Conservation (phyloP, 2,888 invertebrate genomes). For the Sinhomidia bicolor region DNA sequence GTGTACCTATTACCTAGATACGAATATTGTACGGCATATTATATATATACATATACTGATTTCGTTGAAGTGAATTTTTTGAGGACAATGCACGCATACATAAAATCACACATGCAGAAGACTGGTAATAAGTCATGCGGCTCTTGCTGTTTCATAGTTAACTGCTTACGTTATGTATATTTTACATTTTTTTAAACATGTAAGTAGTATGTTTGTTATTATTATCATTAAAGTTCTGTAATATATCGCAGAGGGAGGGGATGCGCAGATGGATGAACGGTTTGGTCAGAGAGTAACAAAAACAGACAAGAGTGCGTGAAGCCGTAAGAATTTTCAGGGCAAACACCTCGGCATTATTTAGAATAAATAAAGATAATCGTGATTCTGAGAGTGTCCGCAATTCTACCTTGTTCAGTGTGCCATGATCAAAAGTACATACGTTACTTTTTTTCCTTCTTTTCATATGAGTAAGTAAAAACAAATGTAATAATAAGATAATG, state of each 20-base stretch:
- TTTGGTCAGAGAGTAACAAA: not conserved
- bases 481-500: no score
- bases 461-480: no score
- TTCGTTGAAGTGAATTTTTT: not conserved
- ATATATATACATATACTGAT: no score
- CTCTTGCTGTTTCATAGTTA: not conserved
- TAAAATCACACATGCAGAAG: not conserved
- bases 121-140: not conserved
- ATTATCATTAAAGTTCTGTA: not conserved
- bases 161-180: not conserved
- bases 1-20: not conserved
- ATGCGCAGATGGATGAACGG: no score
- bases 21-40: not conserved
- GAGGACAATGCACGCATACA: conserved; percentile 17
- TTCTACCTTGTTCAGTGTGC: no score
- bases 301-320: conserved; percentile 37
- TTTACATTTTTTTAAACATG: not conserved
- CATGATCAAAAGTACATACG: no score
- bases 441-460: no score
- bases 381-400: no score
- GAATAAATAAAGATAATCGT: conserved; percentile 45
- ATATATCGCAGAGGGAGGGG: not conserved
- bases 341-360: not conserved
- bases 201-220: no score
- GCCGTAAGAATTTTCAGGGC: not conserved